Percentiles rank a stretch among this genome's conserved stretches.
Evolutionary conservation across 2,888 invertebrate species (phyloP).

Genomic region (Drosophila mulleri): DNA sequence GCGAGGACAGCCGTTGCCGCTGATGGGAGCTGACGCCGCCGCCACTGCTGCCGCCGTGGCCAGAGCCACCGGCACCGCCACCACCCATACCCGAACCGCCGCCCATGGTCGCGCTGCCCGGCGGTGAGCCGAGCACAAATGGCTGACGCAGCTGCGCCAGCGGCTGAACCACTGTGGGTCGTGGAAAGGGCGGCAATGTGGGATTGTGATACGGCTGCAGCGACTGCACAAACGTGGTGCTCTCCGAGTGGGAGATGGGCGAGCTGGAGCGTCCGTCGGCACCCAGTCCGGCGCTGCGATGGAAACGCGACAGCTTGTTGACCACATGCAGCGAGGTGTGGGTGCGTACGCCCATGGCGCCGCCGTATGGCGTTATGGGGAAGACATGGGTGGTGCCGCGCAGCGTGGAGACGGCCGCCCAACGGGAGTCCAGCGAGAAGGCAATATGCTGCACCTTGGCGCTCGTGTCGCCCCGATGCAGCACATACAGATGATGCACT

Average conservation of each 20-base stretch:
- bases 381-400: slow-evolving; percentile 99
- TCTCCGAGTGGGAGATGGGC: slow-evolving; percentile 86
- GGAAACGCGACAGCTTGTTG: slow-evolving; percentile 97
- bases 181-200: slow-evolving; percentile 95
- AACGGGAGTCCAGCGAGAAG: slow-evolving; percentile 96
- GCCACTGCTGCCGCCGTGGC: slow-evolving; percentile 28
- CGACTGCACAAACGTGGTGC: slow-evolving; percentile 84
- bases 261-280: slow-evolving; percentile 90
- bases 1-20: slow-evolving; percentile 89
- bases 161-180: slow-evolving; percentile 92
- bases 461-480: slow-evolving; percentile 98
- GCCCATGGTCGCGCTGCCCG: slow-evolving; percentile 70
- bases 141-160: slow-evolving; percentile 94
- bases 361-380: slow-evolving; percentile 98
- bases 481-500: slow-evolving; percentile 96
- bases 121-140: slow-evolving; percentile 83
- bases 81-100: slow-evolving; percentile 13
- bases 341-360: slow-evolving; percentile 95
- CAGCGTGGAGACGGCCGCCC: slow-evolving; percentile 98
- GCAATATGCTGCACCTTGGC: slow-evolving; percentile 97
- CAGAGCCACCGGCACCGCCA: slow-evolving; percentile 38
- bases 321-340: slow-evolving; percentile 97
- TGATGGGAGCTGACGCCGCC: slow-evolving; percentile 83
- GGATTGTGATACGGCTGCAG: slow-evolving; percentile 92
- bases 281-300: slow-evolving; percentile 96